Conservation (phyloP, 2,888 invertebrate species). For the Horisme vitalbata region DNA sequence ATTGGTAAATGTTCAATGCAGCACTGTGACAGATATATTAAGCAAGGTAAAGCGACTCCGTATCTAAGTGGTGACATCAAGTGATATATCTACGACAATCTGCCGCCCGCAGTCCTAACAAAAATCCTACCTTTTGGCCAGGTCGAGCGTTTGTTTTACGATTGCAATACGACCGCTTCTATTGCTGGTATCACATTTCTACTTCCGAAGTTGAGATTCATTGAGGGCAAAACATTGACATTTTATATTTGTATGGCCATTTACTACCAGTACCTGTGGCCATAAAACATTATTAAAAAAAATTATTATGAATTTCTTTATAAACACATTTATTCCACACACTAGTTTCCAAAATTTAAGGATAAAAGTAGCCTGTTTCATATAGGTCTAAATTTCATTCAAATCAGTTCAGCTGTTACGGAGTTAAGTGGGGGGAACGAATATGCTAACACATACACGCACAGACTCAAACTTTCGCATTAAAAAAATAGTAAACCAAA, state of each 20-base stretch:
- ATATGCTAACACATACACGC: no score
- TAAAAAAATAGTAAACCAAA: no score
- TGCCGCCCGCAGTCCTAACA: slow-evolving; percentile 48
- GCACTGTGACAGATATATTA: slow-evolving; percentile 9
- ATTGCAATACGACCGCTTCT: slow-evolving; percentile 40
- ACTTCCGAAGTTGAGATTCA: slow-evolving; percentile 27
- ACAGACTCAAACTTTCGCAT: no score
- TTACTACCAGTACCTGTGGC: no score
- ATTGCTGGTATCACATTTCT: slow-evolving; percentile 28
- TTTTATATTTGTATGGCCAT: neutral
- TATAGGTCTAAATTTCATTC: no score
- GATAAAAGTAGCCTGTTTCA: no score
- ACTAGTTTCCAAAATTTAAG: no score
- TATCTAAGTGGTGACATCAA: slow-evolving; percentile 49
- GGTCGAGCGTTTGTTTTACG: slow-evolving; percentile 41
- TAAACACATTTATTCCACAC: no score
- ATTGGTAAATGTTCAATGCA: slow-evolving; percentile 10
- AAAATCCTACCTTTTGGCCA: slow-evolving; percentile 50
- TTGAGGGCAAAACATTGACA: slow-evolving; percentile 3
- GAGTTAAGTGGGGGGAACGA: no score
- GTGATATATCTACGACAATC: slow-evolving; percentile 61
- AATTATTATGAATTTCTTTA: no score
- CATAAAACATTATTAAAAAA: no score
- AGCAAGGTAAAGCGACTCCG: slow-evolving; percentile 45
- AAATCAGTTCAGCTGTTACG: no score